A percentile compares a stretch with the other conserved stretches of the same genome.
phyloP scores from a whole-genome alignment of 2,888 invertebrate genomes.

The Uropetala carovei region DNA sequence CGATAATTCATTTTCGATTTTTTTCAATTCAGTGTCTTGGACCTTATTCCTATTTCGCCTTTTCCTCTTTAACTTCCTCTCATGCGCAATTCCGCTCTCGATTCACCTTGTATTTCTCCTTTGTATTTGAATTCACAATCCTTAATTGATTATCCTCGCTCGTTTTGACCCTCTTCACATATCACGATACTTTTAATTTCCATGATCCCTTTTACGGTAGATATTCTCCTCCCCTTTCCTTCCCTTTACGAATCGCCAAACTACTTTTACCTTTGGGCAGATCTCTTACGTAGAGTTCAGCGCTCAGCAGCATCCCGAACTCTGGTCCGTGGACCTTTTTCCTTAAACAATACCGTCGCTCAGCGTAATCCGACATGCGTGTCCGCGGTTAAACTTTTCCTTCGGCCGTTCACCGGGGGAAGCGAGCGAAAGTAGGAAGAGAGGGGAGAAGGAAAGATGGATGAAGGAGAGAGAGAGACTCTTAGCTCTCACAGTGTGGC shows the following conservation, averaged over 20 bases:
- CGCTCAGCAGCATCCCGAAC: too few species aligned
- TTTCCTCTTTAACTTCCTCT: too few species aligned
- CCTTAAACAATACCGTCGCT: background rate
- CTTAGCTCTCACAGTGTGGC: background rate
- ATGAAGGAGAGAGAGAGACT: background rate
- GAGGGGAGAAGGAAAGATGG: background rate
- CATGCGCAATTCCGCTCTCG: too few species aligned
- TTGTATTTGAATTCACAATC: too few species aligned
- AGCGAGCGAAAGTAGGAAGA: background rate
- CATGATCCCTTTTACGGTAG: too few species aligned
- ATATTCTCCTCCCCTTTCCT: background rate
- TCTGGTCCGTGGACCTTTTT: background rate
- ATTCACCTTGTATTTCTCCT: too few species aligned
- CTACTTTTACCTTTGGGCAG: background rate
- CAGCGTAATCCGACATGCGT: background rate
- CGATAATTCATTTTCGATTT: too few species aligned
- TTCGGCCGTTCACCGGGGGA: slow-evolving; percentile 1
- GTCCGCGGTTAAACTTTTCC: slow-evolving; percentile 19
- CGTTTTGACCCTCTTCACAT: too few species aligned
- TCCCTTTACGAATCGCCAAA: background rate
- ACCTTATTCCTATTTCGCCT: too few species aligned
- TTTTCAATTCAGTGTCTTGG: too few species aligned
- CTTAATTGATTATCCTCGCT: too few species aligned
- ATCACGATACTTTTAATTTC: too few species aligned
- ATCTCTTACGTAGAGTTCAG: background rate